Percentiles rank a stretch among this genome's conserved stretches.
Evolutionary conservation across 2,113 vertebrate species (phyloP).

Genomic region (Corydoras maculifer): DNA sequence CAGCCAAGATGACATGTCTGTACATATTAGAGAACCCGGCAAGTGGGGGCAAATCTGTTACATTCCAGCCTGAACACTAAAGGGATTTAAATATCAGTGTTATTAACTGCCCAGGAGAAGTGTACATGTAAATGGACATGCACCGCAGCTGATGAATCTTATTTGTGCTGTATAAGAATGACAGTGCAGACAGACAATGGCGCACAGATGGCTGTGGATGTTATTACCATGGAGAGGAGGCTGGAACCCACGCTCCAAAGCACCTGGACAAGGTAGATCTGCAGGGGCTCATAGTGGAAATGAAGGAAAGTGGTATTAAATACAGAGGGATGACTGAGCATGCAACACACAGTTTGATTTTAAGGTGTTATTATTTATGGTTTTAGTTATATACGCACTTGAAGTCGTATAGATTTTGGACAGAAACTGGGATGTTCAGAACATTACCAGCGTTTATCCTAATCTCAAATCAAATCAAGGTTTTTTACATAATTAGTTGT

Average conservation of each 20-base stretch:
- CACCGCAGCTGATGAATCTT: neutral
- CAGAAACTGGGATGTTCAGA: too few relatives aligned
- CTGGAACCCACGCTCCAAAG: conserved; percentile 39
- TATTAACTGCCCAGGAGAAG: conserved; percentile 35
- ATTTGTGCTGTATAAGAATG: conserved; percentile 45
- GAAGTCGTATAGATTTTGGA: too few relatives aligned
- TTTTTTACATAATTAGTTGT: too few relatives aligned
- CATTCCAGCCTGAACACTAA: conserved; percentile 23
- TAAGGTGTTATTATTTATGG: too few relatives aligned
- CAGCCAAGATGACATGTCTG: neutral
- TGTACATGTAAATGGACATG: neutral
- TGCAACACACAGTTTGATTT: too few relatives aligned
- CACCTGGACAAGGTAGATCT: conserved; percentile 43
- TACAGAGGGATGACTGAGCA: too few relatives aligned
- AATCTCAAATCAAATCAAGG: too few relatives aligned
- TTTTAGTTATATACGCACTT: too few relatives aligned
- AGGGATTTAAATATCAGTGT: neutral
- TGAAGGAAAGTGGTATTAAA: neutral
- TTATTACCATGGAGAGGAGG: conserved; percentile 45
- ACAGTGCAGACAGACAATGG: conserved; percentile 47
- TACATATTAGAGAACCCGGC: conserved; percentile 13
- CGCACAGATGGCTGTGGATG: conserved; percentile 47
- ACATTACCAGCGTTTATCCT: too few relatives aligned
- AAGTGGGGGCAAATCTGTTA: conserved; percentile 26
- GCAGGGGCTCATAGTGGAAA: neutral